Evolutionary conservation across 2,888 invertebrate species (phyloP).

Genomic region (Notocelia uddmanniana): DNA sequence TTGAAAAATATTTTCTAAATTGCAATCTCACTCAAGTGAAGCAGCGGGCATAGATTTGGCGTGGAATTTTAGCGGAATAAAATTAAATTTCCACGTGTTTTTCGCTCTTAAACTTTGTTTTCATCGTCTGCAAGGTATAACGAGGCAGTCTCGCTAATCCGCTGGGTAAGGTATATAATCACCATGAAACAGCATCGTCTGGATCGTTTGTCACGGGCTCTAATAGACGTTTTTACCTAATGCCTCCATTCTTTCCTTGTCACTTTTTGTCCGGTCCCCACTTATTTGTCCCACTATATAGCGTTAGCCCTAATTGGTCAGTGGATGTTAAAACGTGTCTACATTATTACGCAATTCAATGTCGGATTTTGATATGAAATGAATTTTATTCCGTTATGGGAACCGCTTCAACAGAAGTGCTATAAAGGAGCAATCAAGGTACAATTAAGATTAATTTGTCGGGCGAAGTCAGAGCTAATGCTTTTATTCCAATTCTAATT

Average conservation of each 20-base stretch:
- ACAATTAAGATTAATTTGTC: conserved; percentile 31
- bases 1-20: background rate
- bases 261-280: conserved; percentile 58
- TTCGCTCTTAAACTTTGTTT: conserved; percentile 15
- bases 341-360: conserved; percentile 27
- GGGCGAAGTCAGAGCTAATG: background rate
- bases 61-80: too few species aligned
- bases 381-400: conserved; percentile 1
- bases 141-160: conserved; percentile 31
- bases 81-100: conserved; percentile 5
- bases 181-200: conserved; percentile 61
- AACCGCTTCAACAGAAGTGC: conserved; percentile 16
- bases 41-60: background rate
- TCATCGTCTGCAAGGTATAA: conserved; percentile 9
- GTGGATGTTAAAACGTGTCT: conserved; percentile 46
- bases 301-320: conserved; percentile 54
- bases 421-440: conserved; percentile 33
- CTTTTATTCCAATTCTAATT: conserved; percentile 14
- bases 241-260: conserved; percentile 63
- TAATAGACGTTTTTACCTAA: conserved; percentile 70
- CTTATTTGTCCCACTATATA: conserved; percentile 59
- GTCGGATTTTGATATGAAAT: conserved; percentile 10
- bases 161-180: conserved; percentile 56
- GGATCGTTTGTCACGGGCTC: conserved; percentile 66
- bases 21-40: background rate